phyloP scores from a whole-genome alignment of 2,888 invertebrate genomes.

The Hypselothyrea guttata region DNA sequence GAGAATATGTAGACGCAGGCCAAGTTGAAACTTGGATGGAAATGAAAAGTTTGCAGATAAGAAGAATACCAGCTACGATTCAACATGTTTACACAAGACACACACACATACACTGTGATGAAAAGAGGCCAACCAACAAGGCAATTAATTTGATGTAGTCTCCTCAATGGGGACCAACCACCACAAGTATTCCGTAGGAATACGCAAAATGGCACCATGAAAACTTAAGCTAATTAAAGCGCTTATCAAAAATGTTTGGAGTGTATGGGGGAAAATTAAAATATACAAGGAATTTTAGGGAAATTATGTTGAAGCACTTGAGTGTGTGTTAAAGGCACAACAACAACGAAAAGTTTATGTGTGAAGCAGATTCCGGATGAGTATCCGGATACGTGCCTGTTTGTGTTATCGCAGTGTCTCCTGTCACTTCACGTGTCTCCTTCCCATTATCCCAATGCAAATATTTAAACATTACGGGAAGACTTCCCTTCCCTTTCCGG shows the following conservation, averaged over 20 bases:
- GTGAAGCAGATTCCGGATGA: slow-evolving; percentile 11
- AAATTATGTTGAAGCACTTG: slow-evolving; percentile 51
- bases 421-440: slow-evolving; percentile 14
- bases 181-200: slow-evolving; percentile 19
- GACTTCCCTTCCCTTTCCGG: slow-evolving; percentile 6
- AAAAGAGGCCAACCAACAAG: slow-evolving; percentile 29
- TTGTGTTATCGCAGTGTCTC: slow-evolving; percentile 19
- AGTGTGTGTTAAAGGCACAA: slow-evolving; percentile 44
- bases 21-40: slow-evolving; percentile 26
- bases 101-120: slow-evolving; percentile 2
- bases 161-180: slow-evolving; percentile 32
- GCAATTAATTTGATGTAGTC: slow-evolving; percentile 63
- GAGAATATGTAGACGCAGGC: slow-evolving; percentile 7
- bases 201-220: slow-evolving; percentile 39
- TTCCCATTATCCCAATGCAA: slow-evolving; percentile 29
- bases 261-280: slow-evolving; percentile 38
- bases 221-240: slow-evolving; percentile 66
- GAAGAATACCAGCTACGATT: slow-evolving; percentile 9
- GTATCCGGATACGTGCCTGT: slow-evolving; percentile 17
- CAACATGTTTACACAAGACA: slow-evolving; percentile 16
- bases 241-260: slow-evolving; percentile 35
- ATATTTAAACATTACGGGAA: slow-evolving; percentile 54
- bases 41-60: slow-evolving; percentile 39
- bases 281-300: slow-evolving; percentile 39
- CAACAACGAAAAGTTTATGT: slow-evolving; percentile 9